These are phyloP conservation scores for Petroica traversi DNA, from an alignment of 2,113 vertebrate genomes.

Conservation along the genomic window DNA sequence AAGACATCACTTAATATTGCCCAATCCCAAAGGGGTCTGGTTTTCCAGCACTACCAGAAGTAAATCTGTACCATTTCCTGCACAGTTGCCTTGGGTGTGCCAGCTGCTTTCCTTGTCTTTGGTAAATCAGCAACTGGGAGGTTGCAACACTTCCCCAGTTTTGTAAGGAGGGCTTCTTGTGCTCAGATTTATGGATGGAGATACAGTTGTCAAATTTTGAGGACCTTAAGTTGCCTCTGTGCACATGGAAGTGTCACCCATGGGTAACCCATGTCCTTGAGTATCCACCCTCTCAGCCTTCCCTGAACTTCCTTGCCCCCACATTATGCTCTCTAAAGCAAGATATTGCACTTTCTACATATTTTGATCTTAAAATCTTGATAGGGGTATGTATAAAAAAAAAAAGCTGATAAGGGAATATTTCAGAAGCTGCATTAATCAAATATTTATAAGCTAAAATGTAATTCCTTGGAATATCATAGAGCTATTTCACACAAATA, in stretches of 20 bases:
- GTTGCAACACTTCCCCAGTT: neutral
- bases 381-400: too few relatives aligned
- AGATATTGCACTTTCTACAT: neutral
- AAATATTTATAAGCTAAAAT: slow-evolving; percentile 22
- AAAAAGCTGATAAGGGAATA: neutral
- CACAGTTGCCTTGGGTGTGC: neutral
- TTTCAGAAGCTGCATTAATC: neutral
- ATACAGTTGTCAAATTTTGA: neutral
- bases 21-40: neutral
- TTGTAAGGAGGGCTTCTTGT: neutral
- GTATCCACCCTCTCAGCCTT: neutral
- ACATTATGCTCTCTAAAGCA: neutral
- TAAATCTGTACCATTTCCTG: neutral
- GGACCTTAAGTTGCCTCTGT: neutral
- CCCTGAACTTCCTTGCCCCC: neutral
- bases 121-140: neutral
- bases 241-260: neutral
- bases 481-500: neutral
- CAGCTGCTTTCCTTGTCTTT: neutral
- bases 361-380: neutral
- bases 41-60: neutral
- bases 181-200: neutral
- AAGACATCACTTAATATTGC: neutral
- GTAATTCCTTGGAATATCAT: neutral
- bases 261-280: neutral